Conservation (phyloP, 2,113 vertebrate genomes). For the Girardinichthys multiradiatus region DNA sequence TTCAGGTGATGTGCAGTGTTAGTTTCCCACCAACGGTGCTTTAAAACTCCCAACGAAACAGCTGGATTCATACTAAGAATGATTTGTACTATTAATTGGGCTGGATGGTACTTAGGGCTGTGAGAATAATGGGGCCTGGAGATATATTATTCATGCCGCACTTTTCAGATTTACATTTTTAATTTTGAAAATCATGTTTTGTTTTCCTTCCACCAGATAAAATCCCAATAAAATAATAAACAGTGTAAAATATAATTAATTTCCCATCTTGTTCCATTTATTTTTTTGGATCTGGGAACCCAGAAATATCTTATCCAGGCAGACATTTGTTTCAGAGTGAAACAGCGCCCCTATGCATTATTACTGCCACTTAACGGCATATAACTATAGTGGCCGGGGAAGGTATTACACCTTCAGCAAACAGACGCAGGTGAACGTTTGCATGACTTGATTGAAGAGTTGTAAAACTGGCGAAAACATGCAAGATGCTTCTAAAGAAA, state of each 20-base stretch:
- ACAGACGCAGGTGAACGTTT: not conserved
- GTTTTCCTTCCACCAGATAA: not conserved
- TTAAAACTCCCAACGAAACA: no score
- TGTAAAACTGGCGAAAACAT: no score
- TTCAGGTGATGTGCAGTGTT: no score
- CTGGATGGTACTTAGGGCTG: no score
- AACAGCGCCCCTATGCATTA: conserved; percentile 17
- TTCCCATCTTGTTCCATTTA: not conserved
- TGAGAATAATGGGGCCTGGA: not conserved
- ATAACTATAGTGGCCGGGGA: not conserved
- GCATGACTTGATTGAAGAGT: not conserved
- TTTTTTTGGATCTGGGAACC: not conserved
- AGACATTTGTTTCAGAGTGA: not conserved
- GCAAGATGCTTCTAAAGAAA: not conserved
- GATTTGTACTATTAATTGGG: no score
- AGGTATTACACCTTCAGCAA: not conserved
- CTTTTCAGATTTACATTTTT: not conserved
- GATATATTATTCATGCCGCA: not conserved
- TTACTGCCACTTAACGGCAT: not conserved
- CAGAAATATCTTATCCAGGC: not conserved
- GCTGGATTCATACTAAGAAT: no score
- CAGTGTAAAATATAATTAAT: not conserved
- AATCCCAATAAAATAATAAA: not conserved
- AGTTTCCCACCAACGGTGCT: no score
- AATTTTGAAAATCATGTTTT: not conserved